Base-by-base conservation (phyloP, 2,113 vertebrate species). In the Halichoerus grypus region DNA sequence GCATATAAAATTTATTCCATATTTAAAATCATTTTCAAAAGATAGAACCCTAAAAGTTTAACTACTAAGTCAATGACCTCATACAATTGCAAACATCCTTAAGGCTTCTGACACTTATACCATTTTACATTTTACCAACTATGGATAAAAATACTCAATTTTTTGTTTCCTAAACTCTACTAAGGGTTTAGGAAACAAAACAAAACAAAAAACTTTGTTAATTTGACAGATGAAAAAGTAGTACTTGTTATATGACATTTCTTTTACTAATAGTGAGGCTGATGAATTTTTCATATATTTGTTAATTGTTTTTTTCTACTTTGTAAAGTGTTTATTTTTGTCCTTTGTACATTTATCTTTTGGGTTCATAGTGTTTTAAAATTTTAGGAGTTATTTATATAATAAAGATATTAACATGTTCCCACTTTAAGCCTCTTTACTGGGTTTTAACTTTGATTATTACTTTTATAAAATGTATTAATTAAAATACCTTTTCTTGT, bases 11-110 rank as follows among this genome's bases (percentile, higher is more conserved):
- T 51, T 12, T 57, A 88, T 63, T 90, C 22, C 82, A 21, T 22
- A 88, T 72, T 97, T 93, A 87, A 71, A 95, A 77, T 94, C 14
- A 85, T 69, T 88, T 96, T 95, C 39, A 94, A 92, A 92, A 88
- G 36, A n/a, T 9, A 93, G 51, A 93, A 21, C 12, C 15, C 57
- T 65, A 15, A 82, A 91, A 74, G 11, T 71, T 12, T 36, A 71
- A 83, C 39, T 82, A 49, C 39, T n/a, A 76, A 89, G 24, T 81
- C 42, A 72, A 82, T 15, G 63, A 82, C 6, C 57, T 77, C 72
- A 55, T 42, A 69, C 81, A 97, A 81, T 28, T 53, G 7, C 33
- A 46, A 93, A 91, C 33, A 91, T 69, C 26, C 93, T 86, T 84
- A 69, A 88, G 65, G 22, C n/a, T 95, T 94, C 82, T 72, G 31